Evolutionary conservation across 2,113 vertebrate genomes (phyloP).

Genomic region (Larimichthys polyactis): DNA sequence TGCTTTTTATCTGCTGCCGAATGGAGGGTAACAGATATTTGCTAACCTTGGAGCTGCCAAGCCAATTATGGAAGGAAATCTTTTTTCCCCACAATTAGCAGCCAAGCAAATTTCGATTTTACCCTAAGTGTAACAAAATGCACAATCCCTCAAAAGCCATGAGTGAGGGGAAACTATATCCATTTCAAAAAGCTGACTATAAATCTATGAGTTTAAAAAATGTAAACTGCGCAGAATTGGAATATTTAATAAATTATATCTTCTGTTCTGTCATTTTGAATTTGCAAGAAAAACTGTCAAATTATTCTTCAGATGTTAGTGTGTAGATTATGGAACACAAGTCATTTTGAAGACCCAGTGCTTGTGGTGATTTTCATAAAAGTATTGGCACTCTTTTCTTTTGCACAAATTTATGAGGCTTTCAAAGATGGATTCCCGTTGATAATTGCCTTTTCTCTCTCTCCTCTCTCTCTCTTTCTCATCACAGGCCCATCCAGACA

Average conservation of each 20-base stretch:
- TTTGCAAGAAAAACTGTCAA: not conserved
- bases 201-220: not conserved
- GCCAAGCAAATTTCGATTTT: slow-evolving; percentile 75
- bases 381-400: not conserved
- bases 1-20: slow-evolving; percentile 62
- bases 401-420: not conserved
- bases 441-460: not conserved
- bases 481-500: slow-evolving; percentile 92
- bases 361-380: not conserved
- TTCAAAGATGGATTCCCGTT: not conserved
- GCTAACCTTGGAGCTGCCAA: slow-evolving; percentile 58
- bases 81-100: slow-evolving; percentile 66
- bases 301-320: not conserved
- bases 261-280: not conserved
- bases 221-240: not conserved
- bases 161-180: not conserved
- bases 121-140: slow-evolving; percentile 13
- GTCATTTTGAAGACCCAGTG: not conserved
- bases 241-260: not conserved
- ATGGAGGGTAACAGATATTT: slow-evolving; percentile 52
- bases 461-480: not conserved
- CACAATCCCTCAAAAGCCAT: not conserved
- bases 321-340: not conserved
- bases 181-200: slow-evolving; percentile 4
- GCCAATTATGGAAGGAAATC: slow-evolving; percentile 44